phyloP scores from a whole-genome alignment of 2,888 invertebrate species.

The Teleiodes luculella region DNA sequence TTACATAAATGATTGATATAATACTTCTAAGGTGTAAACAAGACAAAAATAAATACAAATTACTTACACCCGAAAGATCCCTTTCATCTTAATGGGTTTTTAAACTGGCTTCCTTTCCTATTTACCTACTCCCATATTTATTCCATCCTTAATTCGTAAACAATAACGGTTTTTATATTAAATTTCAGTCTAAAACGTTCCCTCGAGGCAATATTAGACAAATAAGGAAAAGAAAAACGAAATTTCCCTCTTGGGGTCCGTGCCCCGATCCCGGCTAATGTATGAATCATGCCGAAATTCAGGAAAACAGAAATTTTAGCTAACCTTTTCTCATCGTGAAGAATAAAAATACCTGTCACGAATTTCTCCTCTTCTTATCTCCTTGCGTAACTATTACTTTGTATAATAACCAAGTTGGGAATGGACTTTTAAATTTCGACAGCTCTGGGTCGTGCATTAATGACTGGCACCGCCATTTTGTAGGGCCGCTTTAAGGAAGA shows the following conservation, averaged over 20 bases:
- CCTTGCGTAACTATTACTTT: slow-evolving; percentile 31
- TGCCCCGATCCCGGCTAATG: slow-evolving; percentile 11
- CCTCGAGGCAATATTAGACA: slow-evolving; percentile 9
- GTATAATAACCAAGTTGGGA: slow-evolving; percentile 54
- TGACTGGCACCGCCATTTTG: slow-evolving; percentile 66
- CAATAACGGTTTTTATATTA: slow-evolving; percentile 7
- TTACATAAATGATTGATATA: neutral
- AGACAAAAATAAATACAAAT: neutral
- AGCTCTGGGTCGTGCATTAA: slow-evolving; percentile 61
- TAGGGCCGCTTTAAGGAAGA: slow-evolving; percentile 65
- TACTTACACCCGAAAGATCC: too few species aligned
- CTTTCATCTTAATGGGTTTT: neutral
- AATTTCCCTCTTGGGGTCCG: slow-evolving; percentile 10
- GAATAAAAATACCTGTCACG: slow-evolving; percentile 34
- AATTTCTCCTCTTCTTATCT: slow-evolving; percentile 37
- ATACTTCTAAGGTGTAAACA: neutral
- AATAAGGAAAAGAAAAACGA: slow-evolving; percentile 12
- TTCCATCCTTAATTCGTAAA: slow-evolving; percentile 5
- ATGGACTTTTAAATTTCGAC: slow-evolving; percentile 65
- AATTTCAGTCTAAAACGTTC: slow-evolving; percentile 9
- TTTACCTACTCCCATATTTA: neutral
- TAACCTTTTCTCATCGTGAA: slow-evolving; percentile 18
- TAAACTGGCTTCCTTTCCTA: neutral
- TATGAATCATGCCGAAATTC: slow-evolving; percentile 24
- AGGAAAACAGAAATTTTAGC: slow-evolving; percentile 19